Evolutionary conservation across 2,797 vertebrate species (phyloP), one percentile per base, ranked within the genome.

Genomic region (Coranthus polyacanthus): DNA sequence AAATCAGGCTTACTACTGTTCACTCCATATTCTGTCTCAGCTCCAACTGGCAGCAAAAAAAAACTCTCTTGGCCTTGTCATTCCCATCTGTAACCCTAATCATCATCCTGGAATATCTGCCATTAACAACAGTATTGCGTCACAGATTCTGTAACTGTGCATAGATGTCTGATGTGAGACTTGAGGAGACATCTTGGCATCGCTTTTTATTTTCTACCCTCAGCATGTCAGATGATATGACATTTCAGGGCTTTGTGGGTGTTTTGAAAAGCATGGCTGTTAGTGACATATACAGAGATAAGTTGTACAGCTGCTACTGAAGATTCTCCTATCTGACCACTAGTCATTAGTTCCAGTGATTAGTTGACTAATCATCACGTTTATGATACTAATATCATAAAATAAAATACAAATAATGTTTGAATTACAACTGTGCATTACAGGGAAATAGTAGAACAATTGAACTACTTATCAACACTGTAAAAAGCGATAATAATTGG

Each of bases 171-270:
- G 44, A 62, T n/a, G 18, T n/a, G n/a, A 67, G 26, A n/a, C n/a
- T n/a, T n/a, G n/a, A n/a, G n/a, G n/a, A n/a, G n/a, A n/a, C n/a
- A n/a, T n/a, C n/a, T n/a, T n/a, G n/a, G n/a, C n/a, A n/a, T n/a
- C n/a, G 38, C 12, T 34, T 38, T 32, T 32, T 32, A 3, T 1
- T 52, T 47, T 63, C 22, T 26, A 16, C 32, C 32, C 22, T 34
- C 17, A 24, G 32, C 15, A 15, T 39, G 1, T 57, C 29, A 89
- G 61, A 77, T 89, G 45, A 53, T 58, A 72, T 89, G 46, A 38
- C 47, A 65, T 68, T 41, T 66, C 37, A 21, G 26, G 9, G 29
- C 43, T 69, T 74, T 64, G 41, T 32, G 34, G 15, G 1, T 18
- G 22, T 34, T 38, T 36, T 26, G 3, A 44, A 20, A 62, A 29